Percentiles rank a stretch among this genome's conserved stretches.
Conservation (phyloP, 2,113 vertebrate genomes). For the Eurypyga helias region DNA sequence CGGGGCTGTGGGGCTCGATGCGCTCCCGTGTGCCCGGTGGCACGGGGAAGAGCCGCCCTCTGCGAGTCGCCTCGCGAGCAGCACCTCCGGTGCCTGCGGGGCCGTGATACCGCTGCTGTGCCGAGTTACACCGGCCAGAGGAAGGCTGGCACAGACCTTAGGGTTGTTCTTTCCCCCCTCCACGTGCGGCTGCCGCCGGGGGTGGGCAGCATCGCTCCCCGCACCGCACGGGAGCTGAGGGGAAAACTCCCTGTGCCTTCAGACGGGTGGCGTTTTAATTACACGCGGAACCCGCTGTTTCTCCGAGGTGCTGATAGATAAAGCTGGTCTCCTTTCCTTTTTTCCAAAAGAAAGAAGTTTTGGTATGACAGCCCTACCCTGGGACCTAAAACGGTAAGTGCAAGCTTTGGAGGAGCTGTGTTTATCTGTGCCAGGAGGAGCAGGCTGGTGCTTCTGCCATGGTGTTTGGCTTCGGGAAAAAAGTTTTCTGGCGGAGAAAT, state of each 20-base stretch:
- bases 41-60: rapidly evolving
- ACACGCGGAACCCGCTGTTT: neutral
- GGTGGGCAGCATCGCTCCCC: neutral
- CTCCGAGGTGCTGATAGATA: neutral
- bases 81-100: too few species aligned
- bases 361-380: slow-evolving; percentile 81
- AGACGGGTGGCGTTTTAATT: neutral
- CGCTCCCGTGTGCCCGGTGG: rapidly evolving
- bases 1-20: neutral
- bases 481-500: neutral
- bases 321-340: neutral
- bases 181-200: rapidly evolving
- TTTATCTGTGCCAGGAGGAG: neutral
- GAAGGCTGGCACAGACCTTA: too few species aligned
- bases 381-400: slow-evolving; percentile 64
- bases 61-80: too few species aligned
- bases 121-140: rapidly evolving
- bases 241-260: too few species aligned
- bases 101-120: rapidly evolving
- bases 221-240: too few species aligned
- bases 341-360: slow-evolving; percentile 78
- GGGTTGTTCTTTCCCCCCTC: neutral
- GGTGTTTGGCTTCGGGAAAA: neutral
- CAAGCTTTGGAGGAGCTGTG: rapidly evolving
- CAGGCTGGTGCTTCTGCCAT: neutral